Base-by-base conservation (phyloP, 1,140 invertebrate genomes). In the Zaprionus africanus region DNA sequence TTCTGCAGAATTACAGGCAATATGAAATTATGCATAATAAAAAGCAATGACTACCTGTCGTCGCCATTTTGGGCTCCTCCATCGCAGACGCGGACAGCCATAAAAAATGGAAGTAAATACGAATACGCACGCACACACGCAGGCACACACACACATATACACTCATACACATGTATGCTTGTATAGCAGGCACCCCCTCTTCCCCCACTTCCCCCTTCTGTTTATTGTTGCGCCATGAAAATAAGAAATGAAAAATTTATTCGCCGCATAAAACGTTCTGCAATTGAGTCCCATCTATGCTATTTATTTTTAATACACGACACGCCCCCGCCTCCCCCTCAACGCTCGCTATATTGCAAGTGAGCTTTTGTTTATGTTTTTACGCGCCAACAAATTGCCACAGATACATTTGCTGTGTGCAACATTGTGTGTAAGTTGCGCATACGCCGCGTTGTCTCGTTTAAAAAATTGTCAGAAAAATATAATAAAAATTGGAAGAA, bases 1-100 rank as follows among this genome's bases (percentile, higher is more conserved):
- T 90, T 90, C 78, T 85, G 84, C 85, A 88, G 88, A 88, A 88
- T 88, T 88, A 88, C 84, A 84, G 84, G 71, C 84, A 88, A 88
- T 88, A 88, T 86, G 81, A 80, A 88, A 88, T 88, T 88, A 88
- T 88, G 84, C 84, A 88, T 90, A 88, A 88, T 90, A 88, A 88
- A 88, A 88, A 78, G 66, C 84, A 90, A 88, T 88, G 85, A 88
- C 84, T 90, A 88, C 85, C 84, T 88, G 84, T 88, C 85, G 84
- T 79, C 85, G 85, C 84, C 75, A 87, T 82, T 83, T 82, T 77
- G 59, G 62, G 46, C 36, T 17, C 6, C n/a, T 24, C 41, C 62
- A 34, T 34, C 31, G 28, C 58, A 78, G 71, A 83, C 84, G 69
- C 77, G 72, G 73, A 19, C 60, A 15, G 36, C 68, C 80, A 83